A percentile compares a stretch with the other conserved stretches of the same genome.
Evolutionary conservation across 2,113 vertebrate species (phyloP).

Genomic region (Dolichotis patagonum): DNA sequence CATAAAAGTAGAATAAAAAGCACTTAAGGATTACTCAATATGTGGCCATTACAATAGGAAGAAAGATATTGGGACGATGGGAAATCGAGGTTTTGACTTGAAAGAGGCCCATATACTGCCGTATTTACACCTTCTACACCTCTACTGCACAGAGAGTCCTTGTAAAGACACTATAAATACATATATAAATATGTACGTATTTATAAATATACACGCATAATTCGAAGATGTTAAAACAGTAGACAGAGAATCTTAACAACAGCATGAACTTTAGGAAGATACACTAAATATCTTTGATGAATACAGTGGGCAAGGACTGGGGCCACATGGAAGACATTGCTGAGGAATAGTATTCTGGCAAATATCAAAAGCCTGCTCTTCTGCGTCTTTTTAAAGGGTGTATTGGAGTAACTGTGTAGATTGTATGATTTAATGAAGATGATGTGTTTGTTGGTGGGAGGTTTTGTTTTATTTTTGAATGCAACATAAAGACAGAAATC

Average conservation of each 20-base stretch:
- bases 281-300: not conserved
- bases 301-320: not conserved
- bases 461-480: constrained; percentile 1
- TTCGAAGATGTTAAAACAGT: not conserved
- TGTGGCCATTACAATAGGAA: not conserved
- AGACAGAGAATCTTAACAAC: not conserved
- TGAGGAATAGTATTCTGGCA: not conserved
- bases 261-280: not conserved
- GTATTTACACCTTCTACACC: not conserved
- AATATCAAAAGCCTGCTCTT: not conserved
- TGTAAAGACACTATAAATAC: not conserved
- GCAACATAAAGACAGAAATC: not conserved
- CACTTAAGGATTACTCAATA: not conserved
- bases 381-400: not conserved
- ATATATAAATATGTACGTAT: not conserved
- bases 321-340: not conserved
- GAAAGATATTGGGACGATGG: not conserved
- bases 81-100: not conserved
- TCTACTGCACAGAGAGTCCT: not conserved
- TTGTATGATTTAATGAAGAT: not conserved
- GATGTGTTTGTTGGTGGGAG: not conserved
- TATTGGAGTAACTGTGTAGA: not conserved
- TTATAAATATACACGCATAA: not conserved
- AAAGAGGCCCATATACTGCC: not conserved
- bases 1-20: not conserved